Evolutionary conservation across 2,888 invertebrate species (phyloP), one percentile per base, ranked within the genome.

Genomic region (Amiota communis): DNA sequence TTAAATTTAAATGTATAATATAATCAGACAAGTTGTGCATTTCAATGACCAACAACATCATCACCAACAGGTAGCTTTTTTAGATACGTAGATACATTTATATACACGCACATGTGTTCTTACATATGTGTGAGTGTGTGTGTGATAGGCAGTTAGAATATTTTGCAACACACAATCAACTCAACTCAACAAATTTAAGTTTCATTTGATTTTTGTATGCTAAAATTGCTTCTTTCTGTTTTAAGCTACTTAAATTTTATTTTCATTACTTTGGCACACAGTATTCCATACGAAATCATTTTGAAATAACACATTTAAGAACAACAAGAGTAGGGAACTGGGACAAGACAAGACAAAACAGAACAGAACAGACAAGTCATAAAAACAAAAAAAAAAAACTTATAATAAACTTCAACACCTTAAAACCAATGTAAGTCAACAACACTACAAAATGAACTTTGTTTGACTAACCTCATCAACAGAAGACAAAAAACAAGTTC

Each of bases 21-120:
- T n/a, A 76, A 76, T 73, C 77, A 71, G 12, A 68, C 77, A 73
- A 73, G 74, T 70, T 76, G 72, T 78, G 78, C 79, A 82, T 81
- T 79, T 79, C 72, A 81, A 81, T 70, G 59, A 23, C 49, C 47
- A 68, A 8, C 49, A 67, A 20, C 1, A 51, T 17, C 53, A 68
- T 2, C 65, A 64, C 67, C 67, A 68, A 68, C 67, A 68, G 67
- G 67, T 68, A 68, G 65, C 49, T 65, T 59, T 11, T 20, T 51
- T n/a, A 51, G 53, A 36, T 36, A 36, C 8, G 36, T 36, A 36
- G 36, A 36, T 36, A 36, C 36, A 36, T 36, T 36, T 36, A 36
- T 36, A 6, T 36, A 36, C 6, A 36, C 23, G 3, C 3, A 23
- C 23, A 23, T 23, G 3, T n/a, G n/a, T n/a, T n/a, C 23, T 0